phyloP scores from a whole-genome alignment of 2,888 invertebrate species.

The Zele albiditarsus region DNA sequence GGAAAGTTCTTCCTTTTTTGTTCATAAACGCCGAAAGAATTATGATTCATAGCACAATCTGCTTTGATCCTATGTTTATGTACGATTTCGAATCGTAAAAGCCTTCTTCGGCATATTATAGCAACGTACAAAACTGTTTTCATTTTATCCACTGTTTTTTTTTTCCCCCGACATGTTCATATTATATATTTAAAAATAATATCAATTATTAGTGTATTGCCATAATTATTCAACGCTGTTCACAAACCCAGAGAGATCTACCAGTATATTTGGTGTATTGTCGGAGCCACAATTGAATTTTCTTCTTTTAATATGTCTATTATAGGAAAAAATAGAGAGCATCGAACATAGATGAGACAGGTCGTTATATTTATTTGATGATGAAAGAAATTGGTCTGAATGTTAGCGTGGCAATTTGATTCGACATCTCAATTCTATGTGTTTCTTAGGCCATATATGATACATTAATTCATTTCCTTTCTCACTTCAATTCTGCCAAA shows the following conservation, averaged over 20 bases:
- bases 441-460: neutral
- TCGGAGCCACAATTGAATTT: neutral
- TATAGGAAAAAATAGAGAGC: neutral
- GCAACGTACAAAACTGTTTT: slow-evolving; percentile 21
- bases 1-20: neutral
- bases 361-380: neutral
- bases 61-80: neutral
- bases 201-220: neutral
- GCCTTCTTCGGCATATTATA: slow-evolving; percentile 8
- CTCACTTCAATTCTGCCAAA: neutral
- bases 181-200: neutral
- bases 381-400: neutral
- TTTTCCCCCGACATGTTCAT: neutral
- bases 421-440: neutral
- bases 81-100: neutral
- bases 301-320: neutral
- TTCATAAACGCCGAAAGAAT: neutral
- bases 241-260: neutral
- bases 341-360: neutral
- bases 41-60: no score
- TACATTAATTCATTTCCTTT: neutral
- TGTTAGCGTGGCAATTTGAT: neutral
- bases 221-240: neutral
- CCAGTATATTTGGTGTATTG: neutral
- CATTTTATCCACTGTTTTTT: neutral